A percentile compares a stretch with the other conserved stretches of the same genome.
phyloP scores from a whole-genome alignment of 2,888 invertebrate species.

The Drosophila meridiana region DNA sequence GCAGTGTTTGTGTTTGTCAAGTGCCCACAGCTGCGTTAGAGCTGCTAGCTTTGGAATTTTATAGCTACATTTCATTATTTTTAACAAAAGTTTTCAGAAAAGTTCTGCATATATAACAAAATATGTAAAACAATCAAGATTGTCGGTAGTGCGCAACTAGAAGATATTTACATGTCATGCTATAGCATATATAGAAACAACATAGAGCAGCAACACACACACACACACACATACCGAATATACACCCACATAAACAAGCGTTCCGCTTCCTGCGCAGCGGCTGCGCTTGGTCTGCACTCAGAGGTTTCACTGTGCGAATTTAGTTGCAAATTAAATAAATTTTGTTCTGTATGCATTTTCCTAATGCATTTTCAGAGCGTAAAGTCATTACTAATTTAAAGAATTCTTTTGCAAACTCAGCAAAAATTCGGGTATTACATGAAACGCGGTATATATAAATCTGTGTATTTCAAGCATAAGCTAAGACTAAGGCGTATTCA shows the following conservation, averaged over 20 bases:
- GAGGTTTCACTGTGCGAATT: background rate
- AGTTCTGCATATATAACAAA: background rate
- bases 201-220: background rate
- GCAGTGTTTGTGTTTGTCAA: constrained; percentile 35
- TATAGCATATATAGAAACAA: background rate
- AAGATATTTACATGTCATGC: background rate
- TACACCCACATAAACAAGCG: background rate
- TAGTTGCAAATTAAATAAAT: background rate
- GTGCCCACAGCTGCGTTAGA: constrained; percentile 13
- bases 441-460: too few species aligned
- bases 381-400: background rate
- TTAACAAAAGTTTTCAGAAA: background rate
- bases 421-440: too few species aligned
- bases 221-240: background rate
- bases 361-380: background rate
- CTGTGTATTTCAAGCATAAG: too few species aligned
- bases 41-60: constrained; percentile 11
- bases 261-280: too few species aligned
- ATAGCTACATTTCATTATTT: background rate
- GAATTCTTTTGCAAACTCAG: background rate
- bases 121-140: background rate
- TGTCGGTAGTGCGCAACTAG: background rate
- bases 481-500: too few species aligned
- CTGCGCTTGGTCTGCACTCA: background rate
- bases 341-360: background rate